A percentile compares a stretch with the other conserved stretches of the same genome.
phyloP scores from a whole-genome alignment of 1,140 invertebrate species.

The Zelostemma sp. region DNA sequence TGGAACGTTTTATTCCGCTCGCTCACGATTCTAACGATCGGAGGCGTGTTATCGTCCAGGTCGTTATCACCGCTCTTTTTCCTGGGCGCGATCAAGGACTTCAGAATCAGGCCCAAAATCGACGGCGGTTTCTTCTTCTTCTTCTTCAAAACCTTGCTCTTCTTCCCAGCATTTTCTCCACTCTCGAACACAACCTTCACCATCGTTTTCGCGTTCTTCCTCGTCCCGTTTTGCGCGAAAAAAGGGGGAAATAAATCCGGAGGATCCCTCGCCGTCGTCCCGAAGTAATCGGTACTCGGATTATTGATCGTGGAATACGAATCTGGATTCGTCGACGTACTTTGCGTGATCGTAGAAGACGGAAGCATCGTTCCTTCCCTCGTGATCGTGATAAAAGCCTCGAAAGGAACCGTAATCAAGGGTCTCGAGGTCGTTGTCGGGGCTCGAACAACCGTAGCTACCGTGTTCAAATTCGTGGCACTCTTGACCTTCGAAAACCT shows the following conservation, averaged over 20 bases:
- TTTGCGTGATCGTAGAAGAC: neutral
- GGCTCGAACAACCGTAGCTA: neutral
- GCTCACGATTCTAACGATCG: slow-evolving; percentile 35
- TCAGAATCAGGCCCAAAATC: slow-evolving; percentile 8
- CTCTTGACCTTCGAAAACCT: slow-evolving; percentile 5
- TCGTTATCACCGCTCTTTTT: slow-evolving; percentile 9
- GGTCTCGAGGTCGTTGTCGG: slow-evolving; percentile 16
- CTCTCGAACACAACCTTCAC: slow-evolving; percentile 28
- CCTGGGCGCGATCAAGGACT: slow-evolving; percentile 5
- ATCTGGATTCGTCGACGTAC: slow-evolving; percentile 19
- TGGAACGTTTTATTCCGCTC: slow-evolving; percentile 34
- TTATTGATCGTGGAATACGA: slow-evolving; percentile 41
- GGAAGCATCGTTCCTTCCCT: slow-evolving; percentile 24
- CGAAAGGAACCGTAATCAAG: slow-evolving; percentile 59
- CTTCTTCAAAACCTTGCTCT: slow-evolving; percentile 11
- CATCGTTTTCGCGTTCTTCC: slow-evolving; percentile 22
- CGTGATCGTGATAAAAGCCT: slow-evolving; percentile 61
- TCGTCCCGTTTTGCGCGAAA: slow-evolving; percentile 41
- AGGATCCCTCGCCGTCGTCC: slow-evolving; percentile 37
- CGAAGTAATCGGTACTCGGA: slow-evolving; percentile 24
- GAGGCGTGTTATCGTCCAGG: slow-evolving; percentile 2
- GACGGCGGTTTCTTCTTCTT: slow-evolving; percentile 12
- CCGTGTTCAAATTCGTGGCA: neutral
- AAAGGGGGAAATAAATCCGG: slow-evolving; percentile 55
- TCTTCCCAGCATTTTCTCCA: slow-evolving; percentile 4